Base-by-base conservation (phyloP, 37 sponge, comb jelly and placozoan species). In the Diacarnus erythraeanus region DNA sequence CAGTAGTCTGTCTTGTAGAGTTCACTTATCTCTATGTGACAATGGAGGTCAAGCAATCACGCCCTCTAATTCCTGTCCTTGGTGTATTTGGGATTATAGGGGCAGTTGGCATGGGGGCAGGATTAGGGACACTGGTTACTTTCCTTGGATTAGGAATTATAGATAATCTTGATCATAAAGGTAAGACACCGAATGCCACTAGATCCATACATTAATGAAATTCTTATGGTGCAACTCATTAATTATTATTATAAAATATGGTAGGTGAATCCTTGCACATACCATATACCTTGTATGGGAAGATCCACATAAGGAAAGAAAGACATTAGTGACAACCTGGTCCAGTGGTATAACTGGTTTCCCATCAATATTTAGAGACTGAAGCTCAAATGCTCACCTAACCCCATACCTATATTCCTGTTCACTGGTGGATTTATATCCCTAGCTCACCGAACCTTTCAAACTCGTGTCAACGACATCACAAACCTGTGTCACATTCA, bases 11-110 rank as follows among this genome's bases (percentile, higher is more conserved):
- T 44, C 67, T 78, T 12, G 27, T 58, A 73, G 43, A 86, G 41
- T 68, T 70, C 74, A 33, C 89, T 84, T 72, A 95, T 57, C 71
- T 91, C 87, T 60, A 82, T 83, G 38, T 91, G 74, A 64, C 43
- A 57, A 25, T 35, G 64, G 57, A 71, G 38, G 27, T 34, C 1
- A 29, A 10, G 35, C 10, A 22, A 9, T 23, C 26, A 3, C 22
- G 47, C 25, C 64, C 74, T 23, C 54, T 47, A 21, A 51, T 40
- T 18, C 31, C 25, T 30, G 44, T 85, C 6, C 79, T 85, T 38
- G n/a, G 22, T 6, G 51, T 64, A 1, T 78, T 72, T 35, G 79
- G 57, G 0, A 25, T 42, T 0, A 30, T 64, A 20, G 64, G 42
- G 4, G 65, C 74, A 54, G 33, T 79, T 0, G 64, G 72, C 8